Base-by-base conservation (phyloP, 1,140 invertebrate species). In the Trichonephila inaurata region DNA sequence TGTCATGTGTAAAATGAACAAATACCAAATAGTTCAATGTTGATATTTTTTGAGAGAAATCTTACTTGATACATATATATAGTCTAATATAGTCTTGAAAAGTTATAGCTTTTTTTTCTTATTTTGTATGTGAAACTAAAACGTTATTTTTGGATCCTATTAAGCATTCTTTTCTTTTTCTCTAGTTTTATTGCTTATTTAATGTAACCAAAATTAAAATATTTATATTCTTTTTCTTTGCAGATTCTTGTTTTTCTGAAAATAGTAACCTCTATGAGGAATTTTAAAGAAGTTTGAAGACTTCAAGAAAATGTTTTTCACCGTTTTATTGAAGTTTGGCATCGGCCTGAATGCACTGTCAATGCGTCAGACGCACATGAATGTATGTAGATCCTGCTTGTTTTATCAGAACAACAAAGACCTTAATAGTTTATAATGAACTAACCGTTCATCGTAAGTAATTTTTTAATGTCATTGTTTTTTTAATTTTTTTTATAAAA, bases 181-280 rank as follows among this genome's bases (percentile, higher is more conserved):
- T n/a, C n/a, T 66, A n/a, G 12, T 66, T n/a, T 21, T n/a, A 2
- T n/a, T 66, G 24, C 19, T 66, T 21, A 66, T 40, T 40, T 40
- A 66, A n/a, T 66, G 7, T n/a, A 66, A 66, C 0, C 0, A 66
- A 21, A n/a, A 24, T 7, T 66, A 24, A 66, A 10, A 19, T 66
- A n/a, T 19, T 66, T 24, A n/a, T 66, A 7, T 64, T 64, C 24
- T 24, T 40, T 77, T 40, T 18, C 18, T 5, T 77, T 77, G 16
- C 33, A 77, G 69, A 77, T 77, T 77, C 69, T 18, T 19, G 61
- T 77, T 77, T 12, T 5, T 77, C 24, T 28, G n/a, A 21, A 69
- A 7, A 18, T 24, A 69, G 66, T 33, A 77, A 77, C 69, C 69
- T 77, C 69, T 77, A 77, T 77, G 69, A 77, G 69, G 69, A 28